Percentiles rank a stretch among this genome's conserved stretches.
phyloP scores from a whole-genome alignment of 2,113 vertebrate species.

The Sclerurus mexicanus region DNA sequence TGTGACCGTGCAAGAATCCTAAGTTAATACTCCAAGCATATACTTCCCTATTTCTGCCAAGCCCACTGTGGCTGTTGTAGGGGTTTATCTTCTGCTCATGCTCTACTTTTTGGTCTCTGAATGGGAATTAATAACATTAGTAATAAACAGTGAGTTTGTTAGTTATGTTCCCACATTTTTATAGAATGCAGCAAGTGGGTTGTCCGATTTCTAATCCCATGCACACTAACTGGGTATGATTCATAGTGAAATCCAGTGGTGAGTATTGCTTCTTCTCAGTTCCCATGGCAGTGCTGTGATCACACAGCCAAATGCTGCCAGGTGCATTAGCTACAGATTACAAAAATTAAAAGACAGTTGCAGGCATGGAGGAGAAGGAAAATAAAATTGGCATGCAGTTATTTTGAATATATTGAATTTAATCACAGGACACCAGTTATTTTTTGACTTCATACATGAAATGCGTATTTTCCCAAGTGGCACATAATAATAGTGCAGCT shows the following conservation, averaged over 20 bases:
- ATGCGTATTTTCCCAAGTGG: not conserved
- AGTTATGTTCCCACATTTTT: not conserved
- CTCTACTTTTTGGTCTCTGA: not conserved
- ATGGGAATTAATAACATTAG: not conserved
- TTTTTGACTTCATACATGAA: not conserved
- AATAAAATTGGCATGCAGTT: not conserved
- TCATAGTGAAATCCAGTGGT: conserved; percentile 21
- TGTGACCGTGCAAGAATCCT: not conserved
- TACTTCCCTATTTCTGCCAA: not conserved
- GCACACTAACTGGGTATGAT: not conserved
- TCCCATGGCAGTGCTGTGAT: conserved; percentile 28
- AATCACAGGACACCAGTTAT: not conserved
- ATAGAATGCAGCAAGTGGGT: not conserved
- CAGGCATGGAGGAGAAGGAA: not conserved
- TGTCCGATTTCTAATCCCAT: not conserved
- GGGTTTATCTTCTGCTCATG: not conserved
- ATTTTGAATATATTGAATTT: not conserved
- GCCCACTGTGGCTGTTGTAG: not conserved
- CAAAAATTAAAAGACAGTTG: not conserved
- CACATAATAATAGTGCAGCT: not conserved
- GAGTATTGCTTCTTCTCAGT: not conserved
- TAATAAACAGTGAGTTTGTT: not conserved
- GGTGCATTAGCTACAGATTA: conserved; percentile 23
- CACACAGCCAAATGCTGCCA: not conserved
- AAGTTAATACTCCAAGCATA: not conserved